These are phyloP conservation scores for Zhengitettix transpicula DNA, from an alignment of 2,888 invertebrate species.

Conservation along the genomic window DNA sequence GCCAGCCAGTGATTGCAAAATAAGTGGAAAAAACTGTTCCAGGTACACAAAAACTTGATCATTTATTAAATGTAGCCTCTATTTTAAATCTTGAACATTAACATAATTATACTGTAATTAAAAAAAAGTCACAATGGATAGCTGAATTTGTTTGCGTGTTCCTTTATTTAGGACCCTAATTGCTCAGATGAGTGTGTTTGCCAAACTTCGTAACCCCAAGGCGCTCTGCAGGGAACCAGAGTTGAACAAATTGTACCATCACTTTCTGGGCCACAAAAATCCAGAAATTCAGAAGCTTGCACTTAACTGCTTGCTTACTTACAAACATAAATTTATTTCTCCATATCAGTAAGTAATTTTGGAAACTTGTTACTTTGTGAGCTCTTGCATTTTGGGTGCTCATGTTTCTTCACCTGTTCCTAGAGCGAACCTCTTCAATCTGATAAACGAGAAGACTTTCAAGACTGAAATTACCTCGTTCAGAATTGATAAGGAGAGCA, in stretches of 20 bases:
- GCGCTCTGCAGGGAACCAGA: conserved; percentile 60
- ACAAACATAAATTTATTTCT: conserved; percentile 59
- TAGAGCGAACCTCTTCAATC: conserved; percentile 20
- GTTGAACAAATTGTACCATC: conserved; percentile 55
- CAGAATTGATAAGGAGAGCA: conserved; percentile 54
- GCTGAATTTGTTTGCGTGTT: too few relatives aligned
- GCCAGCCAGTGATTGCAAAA: too few relatives aligned
- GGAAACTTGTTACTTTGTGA: conserved; percentile 15
- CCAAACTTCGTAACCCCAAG: conserved; percentile 65
- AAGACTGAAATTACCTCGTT: conserved; percentile 71
- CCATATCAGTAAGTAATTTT: conserved; percentile 43
- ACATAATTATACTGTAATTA: too few relatives aligned
- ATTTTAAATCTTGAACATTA: too few relatives aligned
- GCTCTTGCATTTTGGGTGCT: too few relatives aligned
- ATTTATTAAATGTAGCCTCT: too few relatives aligned
- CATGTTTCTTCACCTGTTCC: too few relatives aligned
- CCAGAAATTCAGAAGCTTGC: conserved; percentile 68
- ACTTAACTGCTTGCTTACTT: conserved; percentile 70
- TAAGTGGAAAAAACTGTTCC: too few relatives aligned
- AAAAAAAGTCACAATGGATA: too few relatives aligned
- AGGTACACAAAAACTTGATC: too few relatives aligned
- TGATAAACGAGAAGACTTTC: conserved; percentile 76
- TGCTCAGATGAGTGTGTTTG: conserved; percentile 55
- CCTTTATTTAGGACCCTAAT: conserved; percentile 32
- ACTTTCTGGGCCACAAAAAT: conserved; percentile 65